phyloP scores from a whole-genome alignment of 2,113 vertebrate genomes.

The Sakesphorus luctuosus region DNA sequence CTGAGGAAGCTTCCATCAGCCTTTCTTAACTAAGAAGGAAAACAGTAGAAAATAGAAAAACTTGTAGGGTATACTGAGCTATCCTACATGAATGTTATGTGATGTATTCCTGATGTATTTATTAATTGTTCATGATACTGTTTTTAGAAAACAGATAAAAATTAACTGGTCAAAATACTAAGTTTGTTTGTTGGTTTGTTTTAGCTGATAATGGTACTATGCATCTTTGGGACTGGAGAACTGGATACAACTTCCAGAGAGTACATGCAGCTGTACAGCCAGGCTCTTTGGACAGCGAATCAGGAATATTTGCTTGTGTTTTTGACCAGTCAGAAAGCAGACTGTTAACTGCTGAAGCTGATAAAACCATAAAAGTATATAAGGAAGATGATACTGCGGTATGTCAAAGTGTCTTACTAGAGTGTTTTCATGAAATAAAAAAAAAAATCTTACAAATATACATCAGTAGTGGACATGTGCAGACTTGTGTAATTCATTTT shows the following conservation, averaged over 20 bases:
- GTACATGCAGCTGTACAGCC: constrained; percentile 97
- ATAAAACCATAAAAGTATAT: constrained; percentile 99
- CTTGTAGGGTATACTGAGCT: not conserved
- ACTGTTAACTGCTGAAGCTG: constrained; percentile 93
- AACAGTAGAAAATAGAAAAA: not conserved
- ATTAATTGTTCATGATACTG: not conserved
- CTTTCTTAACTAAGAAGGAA: not conserved
- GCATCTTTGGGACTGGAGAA: constrained; percentile 99
- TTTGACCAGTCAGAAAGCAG: constrained; percentile 95
- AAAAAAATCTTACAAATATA: not conserved
- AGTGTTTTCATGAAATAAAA: not conserved
- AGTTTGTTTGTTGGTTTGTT: not conserved
- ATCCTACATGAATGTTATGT: not conserved
- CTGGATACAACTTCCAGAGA: constrained; percentile 97
- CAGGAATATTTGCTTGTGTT: constrained; percentile 94
- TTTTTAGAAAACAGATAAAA: not conserved
- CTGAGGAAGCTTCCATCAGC: not conserved
- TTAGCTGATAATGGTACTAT: constrained; percentile 97
- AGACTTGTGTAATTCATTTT: not conserved
- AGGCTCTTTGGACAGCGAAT: constrained; percentile 97
- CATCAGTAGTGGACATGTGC: accelerated
- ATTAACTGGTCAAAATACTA: not conserved
- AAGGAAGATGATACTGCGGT: constrained; percentile 95
- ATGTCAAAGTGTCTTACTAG: constrained; percentile 34
- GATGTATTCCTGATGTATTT: not conserved